phyloP scores from a whole-genome alignment of 2,888 invertebrate species.

The Glyphotaelius pellucidus region DNA sequence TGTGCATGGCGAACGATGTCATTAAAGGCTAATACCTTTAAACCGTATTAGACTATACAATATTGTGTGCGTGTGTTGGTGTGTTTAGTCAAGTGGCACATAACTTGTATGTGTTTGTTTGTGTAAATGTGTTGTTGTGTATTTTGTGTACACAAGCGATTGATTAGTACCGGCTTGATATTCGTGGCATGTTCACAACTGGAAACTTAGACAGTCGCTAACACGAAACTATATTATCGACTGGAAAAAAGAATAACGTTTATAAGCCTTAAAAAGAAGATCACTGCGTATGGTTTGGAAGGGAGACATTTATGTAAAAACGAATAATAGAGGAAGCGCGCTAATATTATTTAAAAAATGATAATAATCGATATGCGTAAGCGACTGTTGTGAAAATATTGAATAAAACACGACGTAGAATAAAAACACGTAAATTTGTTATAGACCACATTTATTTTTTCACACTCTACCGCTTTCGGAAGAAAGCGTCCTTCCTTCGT shows the following conservation, averaged over 20 bases:
- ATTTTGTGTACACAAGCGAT: not conserved
- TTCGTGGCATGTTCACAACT: not conserved
- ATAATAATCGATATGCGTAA: too few species aligned
- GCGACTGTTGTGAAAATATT: too few species aligned
- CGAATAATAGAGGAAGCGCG: too few species aligned
- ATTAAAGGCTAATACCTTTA: conserved; percentile 19
- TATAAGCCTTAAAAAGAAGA: not conserved
- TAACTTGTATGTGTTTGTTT: not conserved
- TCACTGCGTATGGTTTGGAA: too few species aligned
- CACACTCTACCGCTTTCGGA: too few species aligned
- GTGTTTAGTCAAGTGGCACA: not conserved
- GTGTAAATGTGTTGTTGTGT: not conserved
- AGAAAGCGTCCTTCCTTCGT: too few species aligned
- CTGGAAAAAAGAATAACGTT: not conserved
- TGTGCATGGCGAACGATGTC: conserved; percentile 21
- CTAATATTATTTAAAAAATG: too few species aligned
- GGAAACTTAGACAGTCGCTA: not conserved
- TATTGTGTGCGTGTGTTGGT: not conserved
- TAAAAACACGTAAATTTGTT: too few species aligned
- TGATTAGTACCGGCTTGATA: not conserved
- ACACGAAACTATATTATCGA: not conserved
- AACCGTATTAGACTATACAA: not conserved
- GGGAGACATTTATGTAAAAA: too few species aligned
- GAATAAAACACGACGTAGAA: too few species aligned
- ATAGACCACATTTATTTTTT: too few species aligned